phyloP scores from a whole-genome alignment of 2,888 invertebrate genomes.

The Copidosoma aretas region DNA sequence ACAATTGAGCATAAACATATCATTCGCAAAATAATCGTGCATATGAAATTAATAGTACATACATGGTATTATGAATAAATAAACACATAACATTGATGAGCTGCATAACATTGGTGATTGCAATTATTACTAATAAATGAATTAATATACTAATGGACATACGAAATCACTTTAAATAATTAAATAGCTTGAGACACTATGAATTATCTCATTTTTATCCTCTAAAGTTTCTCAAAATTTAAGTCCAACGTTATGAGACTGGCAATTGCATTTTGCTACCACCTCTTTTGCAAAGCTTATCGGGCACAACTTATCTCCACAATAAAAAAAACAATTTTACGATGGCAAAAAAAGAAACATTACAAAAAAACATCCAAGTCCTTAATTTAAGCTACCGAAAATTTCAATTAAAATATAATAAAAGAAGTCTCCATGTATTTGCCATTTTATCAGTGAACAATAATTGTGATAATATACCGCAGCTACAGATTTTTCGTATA shows the following conservation, averaged over 20 bases:
- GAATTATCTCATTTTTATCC: conserved; percentile 3
- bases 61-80: conserved; percentile 5
- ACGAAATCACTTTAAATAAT: conserved; percentile 1
- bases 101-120: conserved; percentile 22
- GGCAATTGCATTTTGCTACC: conserved; percentile 19
- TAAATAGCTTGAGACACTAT: not conserved
- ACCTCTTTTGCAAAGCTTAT: conserved; percentile 23
- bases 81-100: too few species aligned
- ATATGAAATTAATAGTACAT: not conserved
- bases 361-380: not conserved
- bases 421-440: conserved; percentile 17
- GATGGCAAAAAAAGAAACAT: not conserved
- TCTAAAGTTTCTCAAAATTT: conserved; percentile 13
- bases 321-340: conserved; percentile 17
- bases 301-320: conserved; percentile 22
- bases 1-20: conserved; percentile 29
- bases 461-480: conserved; percentile 38
- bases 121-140: conserved; percentile 20
- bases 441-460: conserved; percentile 25
- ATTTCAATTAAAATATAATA: conserved; percentile 17
- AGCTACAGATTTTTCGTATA: conserved; percentile 36
- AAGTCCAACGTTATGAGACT: conserved; percentile 31
- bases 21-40: conserved; percentile 21
- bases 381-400: conserved; percentile 11
- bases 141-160: conserved; percentile 5